Evolutionary conservation across 2,113 vertebrate genomes (phyloP), one percentile per base, ranked within the genome.

Genomic region (Bettongia penicillata): DNA sequence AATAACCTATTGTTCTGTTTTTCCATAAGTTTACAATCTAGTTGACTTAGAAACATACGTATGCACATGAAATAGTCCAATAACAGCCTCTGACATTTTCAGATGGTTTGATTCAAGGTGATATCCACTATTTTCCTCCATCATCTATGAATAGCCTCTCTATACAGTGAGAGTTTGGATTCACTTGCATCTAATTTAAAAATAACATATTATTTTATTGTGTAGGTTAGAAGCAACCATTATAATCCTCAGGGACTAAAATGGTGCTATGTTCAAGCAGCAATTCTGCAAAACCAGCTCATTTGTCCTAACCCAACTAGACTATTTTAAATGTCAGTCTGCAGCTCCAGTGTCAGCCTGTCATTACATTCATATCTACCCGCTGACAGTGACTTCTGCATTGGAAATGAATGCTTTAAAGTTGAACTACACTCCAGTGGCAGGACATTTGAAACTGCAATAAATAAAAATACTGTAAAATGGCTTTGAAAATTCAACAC

Each of bases 321-420:
- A 94, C 93, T 92, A 89, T 90, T 97, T 97, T 95, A 90, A 95
- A 97, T 98, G 97, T 96, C 93, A 97, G 95, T 51, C 28, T 94
- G 52, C 91, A 94, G 43, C 94, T 98, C 31, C 91, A 11, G 92
- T 97, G 91, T 96, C 77, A 93, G 68, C 53, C 96, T 97, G n/a
- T 90, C 89, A 97, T 97, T 96, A 97, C 90, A 50, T 91, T 97
- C 96, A 97, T 93, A 97, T 97, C 84, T 68, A 97, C 53, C 93
- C 95, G 90, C 43, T 96, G 90, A 51, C 50, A 55, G 90, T 95
- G 95, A 97, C 90, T 96, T 94, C 93, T 96, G 37, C 57, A 53
- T 43, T 94, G 91, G 95, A 98, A 97, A 96, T 53, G 57, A 8
- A 1, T 24, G 53, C 68, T 84, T 95, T 93, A 95, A 93, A 95